Conservation (phyloP, 2,888 invertebrate species). For the Incurvaria masculella region DNA sequence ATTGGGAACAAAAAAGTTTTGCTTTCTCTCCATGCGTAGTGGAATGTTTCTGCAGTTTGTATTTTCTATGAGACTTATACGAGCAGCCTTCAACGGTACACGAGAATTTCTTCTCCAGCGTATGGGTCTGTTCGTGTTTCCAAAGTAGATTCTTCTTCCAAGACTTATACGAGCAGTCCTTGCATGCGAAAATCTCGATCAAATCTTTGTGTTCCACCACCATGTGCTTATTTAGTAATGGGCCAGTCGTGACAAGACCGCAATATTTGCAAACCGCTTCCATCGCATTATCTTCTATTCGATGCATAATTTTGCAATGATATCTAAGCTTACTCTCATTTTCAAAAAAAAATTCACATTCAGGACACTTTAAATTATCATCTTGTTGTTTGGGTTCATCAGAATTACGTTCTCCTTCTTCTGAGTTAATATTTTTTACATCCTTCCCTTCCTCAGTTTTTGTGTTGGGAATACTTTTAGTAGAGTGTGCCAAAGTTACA, state of each 20-base stretch:
- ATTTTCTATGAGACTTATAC: slow-evolving; percentile 40
- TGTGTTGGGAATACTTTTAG: slow-evolving; percentile 9
- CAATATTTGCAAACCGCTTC: background rate
- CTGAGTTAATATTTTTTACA: slow-evolving; percentile 16
- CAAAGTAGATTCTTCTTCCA: slow-evolving; percentile 44
- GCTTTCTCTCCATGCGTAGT: slow-evolving; percentile 33
- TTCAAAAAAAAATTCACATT: slow-evolving; percentile 30
- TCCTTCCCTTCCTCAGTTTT: slow-evolving; percentile 8
- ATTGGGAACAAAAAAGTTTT: slow-evolving; percentile 38
- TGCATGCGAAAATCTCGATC: slow-evolving; percentile 35
- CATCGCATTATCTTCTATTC: background rate
- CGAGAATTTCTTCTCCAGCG: slow-evolving; percentile 31
- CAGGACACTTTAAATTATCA: slow-evolving; percentile 32
- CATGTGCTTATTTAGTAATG: background rate
- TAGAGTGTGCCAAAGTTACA: slow-evolving; percentile 31
- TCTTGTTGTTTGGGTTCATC: background rate
- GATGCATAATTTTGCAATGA: too few species aligned
- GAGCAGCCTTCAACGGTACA: slow-evolving; percentile 23
- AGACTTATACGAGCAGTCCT: slow-evolving; percentile 33
- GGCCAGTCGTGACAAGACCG: background rate
- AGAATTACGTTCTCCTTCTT: slow-evolving; percentile 32
- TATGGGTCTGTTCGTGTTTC: slow-evolving; percentile 39
- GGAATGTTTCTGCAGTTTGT: slow-evolving; percentile 41
- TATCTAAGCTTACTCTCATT: slow-evolving; percentile 37
- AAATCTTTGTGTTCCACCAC: slow-evolving; percentile 18